Evolutionary conservation across 2,113 vertebrate genomes (phyloP), one percentile per base, ranked within the genome.

Genomic region (Antigone vipio): DNA sequence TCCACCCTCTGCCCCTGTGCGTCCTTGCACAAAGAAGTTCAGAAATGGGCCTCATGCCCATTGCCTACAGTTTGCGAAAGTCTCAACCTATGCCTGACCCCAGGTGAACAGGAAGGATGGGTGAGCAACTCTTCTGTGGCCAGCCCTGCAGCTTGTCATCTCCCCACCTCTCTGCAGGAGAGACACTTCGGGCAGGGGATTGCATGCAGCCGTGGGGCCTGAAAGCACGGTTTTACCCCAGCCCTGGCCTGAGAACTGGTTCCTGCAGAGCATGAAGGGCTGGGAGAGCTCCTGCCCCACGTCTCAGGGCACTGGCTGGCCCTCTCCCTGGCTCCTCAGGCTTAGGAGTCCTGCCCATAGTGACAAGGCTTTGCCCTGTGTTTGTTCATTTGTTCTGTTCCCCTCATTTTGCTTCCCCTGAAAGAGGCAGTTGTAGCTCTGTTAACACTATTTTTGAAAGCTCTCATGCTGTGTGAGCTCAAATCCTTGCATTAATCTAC

Each of bases 401-500:
- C 66, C 58, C 93, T 97, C 95, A 90, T 97, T 98, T 97, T 95
- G 95, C 96, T 97, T 95, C 81, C 91, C 75, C 93, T 97, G 96
- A 97, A 97, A 97, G 97, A 97, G 85, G 96, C 97, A 97, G 97
- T 96, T 93, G 55, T 91, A 95, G 97, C 97, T 98, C 97, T 98
- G 97, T 98, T 98, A 98, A 98, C 97, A 98, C 67, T 59, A 97
- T 95, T 97, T 98, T 92, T 98, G 98, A 98, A 98, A 98, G 98
- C 97, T 88, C 97, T 98, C 98, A 97, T 77, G 97, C 98, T 98
- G 98, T 92, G 98, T 97, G 97, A 98, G 96, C 97, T 97, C 97
- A 98, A 98, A 98, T 98, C 98, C 98, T 89, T 97, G 97, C 97
- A 98, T 98, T 98, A 98, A 98, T 98, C 97, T 97, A 98, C 98